Evolutionary conservation across 2,113 vertebrate species (phyloP).

Genomic region (Pygoscelis antarcticus): DNA sequence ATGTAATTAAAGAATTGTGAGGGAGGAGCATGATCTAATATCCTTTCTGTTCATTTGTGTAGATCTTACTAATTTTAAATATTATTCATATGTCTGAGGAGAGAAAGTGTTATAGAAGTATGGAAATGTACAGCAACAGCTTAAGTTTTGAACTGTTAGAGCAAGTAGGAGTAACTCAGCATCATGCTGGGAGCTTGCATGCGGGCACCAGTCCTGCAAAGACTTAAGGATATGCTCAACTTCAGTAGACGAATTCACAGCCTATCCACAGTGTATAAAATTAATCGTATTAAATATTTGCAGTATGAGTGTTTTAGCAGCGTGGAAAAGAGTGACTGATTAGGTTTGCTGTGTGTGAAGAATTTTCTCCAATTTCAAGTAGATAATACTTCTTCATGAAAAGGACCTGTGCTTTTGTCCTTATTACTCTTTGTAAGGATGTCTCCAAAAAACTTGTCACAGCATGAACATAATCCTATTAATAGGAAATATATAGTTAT

Average conservation of each 20-base stretch:
- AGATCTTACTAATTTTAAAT: neutral
- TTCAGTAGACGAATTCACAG: neutral
- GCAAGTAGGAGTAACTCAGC: neutral
- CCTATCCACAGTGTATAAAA: neutral
- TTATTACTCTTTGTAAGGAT: neutral
- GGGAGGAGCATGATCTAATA: neutral
- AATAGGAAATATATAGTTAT: neutral
- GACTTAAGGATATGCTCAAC: neutral
- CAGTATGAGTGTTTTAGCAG: neutral
- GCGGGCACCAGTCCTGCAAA: neutral
- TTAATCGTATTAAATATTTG: neutral
- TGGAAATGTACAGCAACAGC: neutral
- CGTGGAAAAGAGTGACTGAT: neutral
- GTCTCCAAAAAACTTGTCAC: neutral
- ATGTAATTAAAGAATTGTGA: neutral
- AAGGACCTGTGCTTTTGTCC: neutral
- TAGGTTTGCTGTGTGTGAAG: neutral
- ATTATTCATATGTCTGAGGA: neutral
- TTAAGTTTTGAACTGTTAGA: neutral
- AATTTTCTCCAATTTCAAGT: neutral
- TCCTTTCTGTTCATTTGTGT: neutral
- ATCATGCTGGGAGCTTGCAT: neutral
- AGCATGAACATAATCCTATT: neutral
- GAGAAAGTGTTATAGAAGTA: neutral
- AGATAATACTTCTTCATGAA: neutral